phyloP scores from a whole-genome alignment of 1,140 invertebrate species.

The Trichoplusia ni region DNA sequence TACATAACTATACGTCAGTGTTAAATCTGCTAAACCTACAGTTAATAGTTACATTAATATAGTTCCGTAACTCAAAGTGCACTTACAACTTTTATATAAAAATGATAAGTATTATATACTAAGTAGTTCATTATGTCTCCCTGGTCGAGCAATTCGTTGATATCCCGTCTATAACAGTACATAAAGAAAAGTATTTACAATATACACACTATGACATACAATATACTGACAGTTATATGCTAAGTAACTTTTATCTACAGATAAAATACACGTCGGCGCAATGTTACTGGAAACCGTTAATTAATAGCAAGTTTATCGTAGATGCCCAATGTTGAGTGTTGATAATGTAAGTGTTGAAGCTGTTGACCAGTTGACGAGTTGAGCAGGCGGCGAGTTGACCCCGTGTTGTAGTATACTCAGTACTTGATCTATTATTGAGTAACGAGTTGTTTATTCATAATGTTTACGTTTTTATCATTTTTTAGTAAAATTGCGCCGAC shows the following conservation, averaged over 20 bases:
- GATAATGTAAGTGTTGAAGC: neutral
- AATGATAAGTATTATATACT: conserved; percentile 72
- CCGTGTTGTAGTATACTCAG: conserved; percentile 17
- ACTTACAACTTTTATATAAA: conserved; percentile 76
- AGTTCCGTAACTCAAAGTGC: conserved; percentile 80
- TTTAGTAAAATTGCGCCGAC: conserved; percentile 55
- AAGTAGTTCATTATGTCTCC: conserved; percentile 58
- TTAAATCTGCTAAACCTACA: conserved; percentile 29
- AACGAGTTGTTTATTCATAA: conserved; percentile 17
- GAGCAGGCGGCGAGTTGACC: neutral
- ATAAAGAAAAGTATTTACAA: conserved; percentile 78
- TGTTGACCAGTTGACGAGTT: conserved; percentile 19
- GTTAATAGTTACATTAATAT: conserved; percentile 63
- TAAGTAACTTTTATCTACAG: conserved; percentile 77
- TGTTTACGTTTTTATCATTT: conserved; percentile 27
- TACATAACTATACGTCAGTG: conserved; percentile 9
- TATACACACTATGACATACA: conserved; percentile 75
- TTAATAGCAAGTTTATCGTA: conserved; percentile 27
- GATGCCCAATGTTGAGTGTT: conserved; percentile 21
- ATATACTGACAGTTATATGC: conserved; percentile 67
- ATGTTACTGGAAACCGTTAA: conserved; percentile 52
- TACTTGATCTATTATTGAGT: conserved; percentile 11
- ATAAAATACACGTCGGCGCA: conserved; percentile 55
- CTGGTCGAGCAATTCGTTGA: conserved; percentile 70
- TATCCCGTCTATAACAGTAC: conserved; percentile 69